Conservation (phyloP, 2,888 invertebrate genomes). For the Sarcophaga carnaria region DNA sequence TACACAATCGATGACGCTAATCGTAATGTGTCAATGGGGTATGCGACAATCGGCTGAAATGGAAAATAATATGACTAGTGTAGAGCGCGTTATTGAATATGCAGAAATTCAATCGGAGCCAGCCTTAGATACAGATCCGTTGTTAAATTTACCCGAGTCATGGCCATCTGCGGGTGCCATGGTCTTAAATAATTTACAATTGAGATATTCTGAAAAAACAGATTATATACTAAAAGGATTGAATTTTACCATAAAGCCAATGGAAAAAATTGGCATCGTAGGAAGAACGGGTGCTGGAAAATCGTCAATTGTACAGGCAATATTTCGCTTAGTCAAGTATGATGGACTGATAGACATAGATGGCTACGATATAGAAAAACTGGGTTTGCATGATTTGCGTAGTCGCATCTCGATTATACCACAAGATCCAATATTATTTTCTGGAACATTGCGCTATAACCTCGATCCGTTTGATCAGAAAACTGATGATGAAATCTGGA, state of each 20-base stretch:
- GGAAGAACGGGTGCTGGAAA: slow-evolving; percentile 95
- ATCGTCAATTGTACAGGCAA: slow-evolving; percentile 90
- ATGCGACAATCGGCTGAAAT: slow-evolving; percentile 94
- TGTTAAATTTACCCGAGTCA: slow-evolving; percentile 80
- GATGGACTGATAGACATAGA: slow-evolving; percentile 91
- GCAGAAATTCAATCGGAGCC: slow-evolving; percentile 86
- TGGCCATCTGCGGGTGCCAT: slow-evolving; percentile 89
- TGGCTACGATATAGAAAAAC: slow-evolving; percentile 85
- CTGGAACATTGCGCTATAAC: slow-evolving; percentile 90
- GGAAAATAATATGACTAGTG: slow-evolving; percentile 91
- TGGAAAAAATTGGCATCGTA: slow-evolving; percentile 89
- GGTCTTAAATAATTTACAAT: slow-evolving; percentile 85
- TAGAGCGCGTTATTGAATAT: slow-evolving; percentile 93
- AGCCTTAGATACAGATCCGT: slow-evolving; percentile 82
- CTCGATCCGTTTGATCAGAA: slow-evolving; percentile 92
- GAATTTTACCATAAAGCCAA: slow-evolving; percentile 84
- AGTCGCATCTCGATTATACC: slow-evolving; percentile 95
- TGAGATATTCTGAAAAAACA: slow-evolving; percentile 87
- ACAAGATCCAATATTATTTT: slow-evolving; percentile 95
- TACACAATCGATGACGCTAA: slow-evolving; percentile 87
- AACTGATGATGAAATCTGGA: slow-evolving; percentile 89
- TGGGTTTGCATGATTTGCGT: slow-evolving; percentile 90
- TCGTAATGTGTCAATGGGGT: slow-evolving; percentile 90
- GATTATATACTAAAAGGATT: slow-evolving; percentile 88
- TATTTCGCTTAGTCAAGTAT: slow-evolving; percentile 91